These are phyloP conservation scores for Dreissena polymorpha DNA, from an alignment of 1,140 invertebrate genomes.

Conservation along the genomic window DNA sequence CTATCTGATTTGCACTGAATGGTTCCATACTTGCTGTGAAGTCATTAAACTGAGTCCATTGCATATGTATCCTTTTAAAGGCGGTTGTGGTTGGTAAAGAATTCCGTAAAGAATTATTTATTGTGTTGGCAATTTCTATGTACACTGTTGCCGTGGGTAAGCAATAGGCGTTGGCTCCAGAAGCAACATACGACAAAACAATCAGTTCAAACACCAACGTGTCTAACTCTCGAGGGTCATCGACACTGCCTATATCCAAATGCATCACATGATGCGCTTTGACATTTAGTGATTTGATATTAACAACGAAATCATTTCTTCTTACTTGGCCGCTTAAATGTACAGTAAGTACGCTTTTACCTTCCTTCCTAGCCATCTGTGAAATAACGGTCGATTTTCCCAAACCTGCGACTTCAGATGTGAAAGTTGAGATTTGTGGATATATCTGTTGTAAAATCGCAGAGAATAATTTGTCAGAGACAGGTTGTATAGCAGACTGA, in stretches of 20 bases:
- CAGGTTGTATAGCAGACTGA: slow-evolving; percentile 22
- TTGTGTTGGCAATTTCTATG: slow-evolving; percentile 62
- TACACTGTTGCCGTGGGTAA: slow-evolving; percentile 40
- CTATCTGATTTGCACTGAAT: slow-evolving; percentile 60
- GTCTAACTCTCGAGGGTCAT: slow-evolving; percentile 47
- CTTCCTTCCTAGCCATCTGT: background rate
- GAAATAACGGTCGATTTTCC: slow-evolving; percentile 54
- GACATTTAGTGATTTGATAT: background rate
- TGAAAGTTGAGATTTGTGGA: slow-evolving; percentile 31
- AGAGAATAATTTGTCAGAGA: background rate
- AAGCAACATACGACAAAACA: slow-evolving; percentile 28
- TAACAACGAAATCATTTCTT: slow-evolving; percentile 14
- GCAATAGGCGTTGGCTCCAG: slow-evolving; percentile 21
- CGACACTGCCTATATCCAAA: slow-evolving; percentile 48
- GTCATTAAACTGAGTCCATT: slow-evolving; percentile 52
- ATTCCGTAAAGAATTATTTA: slow-evolving; percentile 45
- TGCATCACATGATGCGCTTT: slow-evolving; percentile 43
- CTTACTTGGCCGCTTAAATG: slow-evolving; percentile 44
- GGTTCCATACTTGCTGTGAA: slow-evolving; percentile 47
- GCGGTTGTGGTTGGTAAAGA: slow-evolving; percentile 44
- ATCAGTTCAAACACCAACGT: slow-evolving; percentile 55
- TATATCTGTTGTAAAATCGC: slow-evolving; percentile 25
- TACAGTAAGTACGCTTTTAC: slow-evolving; percentile 28
- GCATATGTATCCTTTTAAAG: slow-evolving; percentile 49
- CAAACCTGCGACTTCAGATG: slow-evolving; percentile 54